Conservation (phyloP, 1,140 invertebrate genomes). For the Macrosteles quadrilineatus region DNA sequence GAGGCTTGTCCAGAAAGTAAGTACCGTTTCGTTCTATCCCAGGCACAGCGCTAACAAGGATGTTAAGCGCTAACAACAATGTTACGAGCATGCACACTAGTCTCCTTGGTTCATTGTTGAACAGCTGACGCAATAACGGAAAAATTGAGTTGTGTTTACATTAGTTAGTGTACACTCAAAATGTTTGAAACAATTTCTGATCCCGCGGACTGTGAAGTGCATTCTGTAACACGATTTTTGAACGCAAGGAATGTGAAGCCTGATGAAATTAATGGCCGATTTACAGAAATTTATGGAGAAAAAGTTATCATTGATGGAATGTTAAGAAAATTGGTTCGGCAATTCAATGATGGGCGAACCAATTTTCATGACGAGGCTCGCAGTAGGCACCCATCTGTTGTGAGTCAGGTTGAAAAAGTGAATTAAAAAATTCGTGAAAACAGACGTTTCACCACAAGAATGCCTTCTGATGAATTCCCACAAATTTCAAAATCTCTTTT, state of each 20-base stretch:
- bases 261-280: conserved; percentile 33
- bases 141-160: conserved; percentile 28
- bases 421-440: conserved; percentile 30
- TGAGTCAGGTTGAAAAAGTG: conserved; percentile 35
- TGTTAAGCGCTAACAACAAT: conserved; percentile 6
- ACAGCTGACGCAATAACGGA: conserved; percentile 32
- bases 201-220: conserved; percentile 32
- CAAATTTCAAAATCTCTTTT: conserved; percentile 25
- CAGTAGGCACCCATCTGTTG: conserved; percentile 35
- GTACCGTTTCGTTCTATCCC: conserved; percentile 11
- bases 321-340: conserved; percentile 37
- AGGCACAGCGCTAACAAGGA: no score
- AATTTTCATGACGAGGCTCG: conserved; percentile 38
- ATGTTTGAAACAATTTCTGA: conserved; percentile 33
- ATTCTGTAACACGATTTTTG: conserved; percentile 32
- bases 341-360: conserved; percentile 36
- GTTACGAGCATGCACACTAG: conserved; percentile 18
- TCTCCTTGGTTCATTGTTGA: conserved; percentile 27
- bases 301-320: conserved; percentile 34
- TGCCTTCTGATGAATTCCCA: conserved; percentile 27
- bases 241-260: conserved; percentile 13
- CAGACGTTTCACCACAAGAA: conserved; percentile 31
- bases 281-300: conserved; percentile 35
- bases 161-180: conserved; percentile 22
- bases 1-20: conserved; percentile 17